These are phyloP conservation scores for Pogonocherus hispidulus DNA, from an alignment of 2,888 invertebrate species.

Conservation along the genomic window DNA sequence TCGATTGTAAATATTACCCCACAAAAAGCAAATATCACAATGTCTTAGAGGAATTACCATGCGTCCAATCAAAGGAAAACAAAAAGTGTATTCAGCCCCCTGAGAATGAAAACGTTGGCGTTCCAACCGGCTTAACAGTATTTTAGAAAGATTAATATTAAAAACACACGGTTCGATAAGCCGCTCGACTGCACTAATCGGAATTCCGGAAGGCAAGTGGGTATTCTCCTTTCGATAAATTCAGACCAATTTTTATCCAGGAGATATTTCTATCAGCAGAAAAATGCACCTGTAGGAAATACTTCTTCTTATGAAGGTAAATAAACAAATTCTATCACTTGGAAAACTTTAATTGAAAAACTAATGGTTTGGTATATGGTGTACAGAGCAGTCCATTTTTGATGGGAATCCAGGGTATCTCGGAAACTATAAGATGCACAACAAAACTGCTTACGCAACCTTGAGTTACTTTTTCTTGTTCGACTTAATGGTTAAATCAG, in stretches of 20 bases:
- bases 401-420: too few species aligned
- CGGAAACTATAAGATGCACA: too few species aligned
- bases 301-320: too few species aligned
- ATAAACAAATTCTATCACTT: too few species aligned
- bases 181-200: slow-evolving; percentile 48
- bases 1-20: too few species aligned
- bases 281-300: slow-evolving; percentile 13
- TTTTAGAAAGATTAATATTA: slow-evolving; percentile 52
- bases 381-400: too few species aligned
- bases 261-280: slow-evolving; percentile 41
- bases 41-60: slow-evolving; percentile 39
- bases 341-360: too few species aligned
- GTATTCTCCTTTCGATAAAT: slow-evolving; percentile 47
- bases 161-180: slow-evolving; percentile 50
- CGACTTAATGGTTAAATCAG: too few species aligned
- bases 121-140: slow-evolving; percentile 47
- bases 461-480: too few species aligned
- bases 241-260: slow-evolving; percentile 41
- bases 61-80: slow-evolving; percentile 44
- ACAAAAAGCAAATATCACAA: neutral
- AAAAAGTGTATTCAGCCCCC: slow-evolving; percentile 35
- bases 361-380: too few species aligned
- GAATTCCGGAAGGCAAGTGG: slow-evolving; percentile 44
- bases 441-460: too few species aligned
- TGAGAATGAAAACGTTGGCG: slow-evolving; percentile 45